Percentiles rank a stretch among this genome's conserved stretches.
Evolutionary conservation across 2,888 invertebrate genomes (phyloP).

Genomic region (Lepetodrilus schrolli): DNA sequence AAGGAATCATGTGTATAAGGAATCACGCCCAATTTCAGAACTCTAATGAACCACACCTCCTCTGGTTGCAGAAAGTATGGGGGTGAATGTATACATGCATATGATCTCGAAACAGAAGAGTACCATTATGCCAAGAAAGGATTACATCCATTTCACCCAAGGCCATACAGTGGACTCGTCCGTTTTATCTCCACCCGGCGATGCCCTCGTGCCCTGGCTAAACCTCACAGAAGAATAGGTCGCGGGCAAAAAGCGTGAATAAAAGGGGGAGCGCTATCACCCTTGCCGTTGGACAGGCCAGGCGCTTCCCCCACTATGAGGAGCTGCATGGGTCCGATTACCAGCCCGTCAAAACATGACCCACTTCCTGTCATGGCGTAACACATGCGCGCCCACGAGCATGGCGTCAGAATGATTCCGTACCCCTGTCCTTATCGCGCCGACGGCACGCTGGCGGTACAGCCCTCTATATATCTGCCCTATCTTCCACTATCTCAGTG

Average conservation of each 20-base stretch:
- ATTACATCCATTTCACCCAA: neutral
- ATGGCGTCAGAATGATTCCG: neutral
- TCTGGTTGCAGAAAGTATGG: too few species aligned
- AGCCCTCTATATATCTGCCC: neutral
- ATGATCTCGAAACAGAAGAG: too few species aligned
- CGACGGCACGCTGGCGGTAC: neutral
- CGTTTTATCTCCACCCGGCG: neutral
- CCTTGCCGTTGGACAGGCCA: too few species aligned
- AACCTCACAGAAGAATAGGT: neutral
- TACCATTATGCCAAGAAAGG: too few species aligned
- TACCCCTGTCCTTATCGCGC: neutral
- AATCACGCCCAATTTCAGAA: too few species aligned
- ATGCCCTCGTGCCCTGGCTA: neutral
- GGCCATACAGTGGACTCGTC: neutral
- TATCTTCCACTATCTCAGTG: neutral
- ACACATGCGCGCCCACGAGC: neutral
- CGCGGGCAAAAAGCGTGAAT: too few species aligned
- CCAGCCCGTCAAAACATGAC: conserved; percentile 15
- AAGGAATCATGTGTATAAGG: too few species aligned
- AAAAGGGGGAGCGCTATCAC: too few species aligned
- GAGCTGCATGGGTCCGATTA: too few species aligned
- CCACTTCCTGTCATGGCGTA: neutral
- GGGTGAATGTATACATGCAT: too few species aligned
- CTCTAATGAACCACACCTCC: too few species aligned
- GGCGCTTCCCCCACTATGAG: too few species aligned